Base-by-base conservation (phyloP, 2,797 vertebrate genomes). In the Gadopsis marmoratus region DNA sequence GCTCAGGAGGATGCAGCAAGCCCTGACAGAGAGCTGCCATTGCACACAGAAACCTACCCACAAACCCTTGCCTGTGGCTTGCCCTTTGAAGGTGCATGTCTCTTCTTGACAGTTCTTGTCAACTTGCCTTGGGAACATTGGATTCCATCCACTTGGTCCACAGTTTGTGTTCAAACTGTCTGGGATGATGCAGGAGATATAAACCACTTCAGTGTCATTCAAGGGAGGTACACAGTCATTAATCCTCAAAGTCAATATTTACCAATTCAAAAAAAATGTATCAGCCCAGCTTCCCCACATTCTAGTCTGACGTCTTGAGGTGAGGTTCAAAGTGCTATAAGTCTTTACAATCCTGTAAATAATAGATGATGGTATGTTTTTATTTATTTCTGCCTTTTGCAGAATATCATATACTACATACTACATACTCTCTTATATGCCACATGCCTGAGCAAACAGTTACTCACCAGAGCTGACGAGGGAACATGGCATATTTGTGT, bases 61-160 rank as follows among this genome's bases (percentile, higher is more conserved):
- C 91, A 88, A 81, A 93, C 85, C 91, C 76, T 93, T 85, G 91
- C 95, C 94, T 93, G 90, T 94, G 93, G 94, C 93, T 90, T 89
- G 81, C 81, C 81, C 94, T 94, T 95, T 91, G 94, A 78, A 92
- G 76, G 91, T 92, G 76, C 94, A 71, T 93, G 96, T 92, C 88
- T 81, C 41, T 93, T 95, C 96, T 94, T 96, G 95, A 93, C 93
- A 50, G 48, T 93, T 95, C 95, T 93, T 95, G 93, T 91, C 94
- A 91, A 88, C 75, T 91, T 85, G 88, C 94, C 94, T 86, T 93
- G 89, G 89, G 92, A 95, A 93, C 90, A 80, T 75, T 86, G 83
- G 91, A 92, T 92, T 94, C 92, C 88, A 87, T 90, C 84, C 74
- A 86, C 58, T 31, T 66, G 79, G 87, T 87, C 86, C 74, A 82